phyloP scores from a whole-genome alignment of 1,140 invertebrate genomes.

The Pteromalus puparum region DNA sequence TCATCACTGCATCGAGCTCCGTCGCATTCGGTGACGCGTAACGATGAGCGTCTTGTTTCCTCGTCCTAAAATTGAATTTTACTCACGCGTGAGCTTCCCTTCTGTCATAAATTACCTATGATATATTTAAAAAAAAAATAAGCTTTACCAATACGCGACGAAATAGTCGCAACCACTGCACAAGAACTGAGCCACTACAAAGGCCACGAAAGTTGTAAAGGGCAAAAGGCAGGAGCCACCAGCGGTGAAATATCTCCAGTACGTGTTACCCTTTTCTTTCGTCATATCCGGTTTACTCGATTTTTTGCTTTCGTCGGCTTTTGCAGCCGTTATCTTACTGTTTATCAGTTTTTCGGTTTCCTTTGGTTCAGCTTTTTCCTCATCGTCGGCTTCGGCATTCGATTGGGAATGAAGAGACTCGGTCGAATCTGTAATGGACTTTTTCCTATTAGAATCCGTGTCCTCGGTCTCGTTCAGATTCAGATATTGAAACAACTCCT shows the following conservation, averaged over 20 bases:
- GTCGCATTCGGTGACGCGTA: not conserved
- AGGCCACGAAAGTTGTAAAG: conserved; percentile 69
- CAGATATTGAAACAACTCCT: conserved; percentile 12
- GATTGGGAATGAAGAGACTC: not conserved
- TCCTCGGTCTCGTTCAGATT: not conserved
- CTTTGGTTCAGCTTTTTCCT: not conserved
- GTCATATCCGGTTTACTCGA: not conserved
- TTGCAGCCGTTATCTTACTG: not conserved
- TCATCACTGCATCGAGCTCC: not conserved
- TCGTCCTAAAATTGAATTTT: conserved; percentile 17
- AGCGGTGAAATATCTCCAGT: conserved; percentile 41
- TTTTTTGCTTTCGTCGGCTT: not conserved
- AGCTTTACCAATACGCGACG: conserved; percentile 78
- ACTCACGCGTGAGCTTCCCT: too few relatives aligned
- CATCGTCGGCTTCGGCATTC: not conserved
- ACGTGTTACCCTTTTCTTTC: not conserved
- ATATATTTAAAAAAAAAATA: not conserved
- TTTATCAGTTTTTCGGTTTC: conserved; percentile 30
- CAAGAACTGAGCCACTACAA: conserved; percentile 75
- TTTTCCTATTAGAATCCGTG: not conserved
- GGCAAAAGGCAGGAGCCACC: conserved; percentile 58
- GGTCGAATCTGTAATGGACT: not conserved
- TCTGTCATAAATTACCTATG: not conserved
- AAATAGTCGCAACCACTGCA: conserved; percentile 82
- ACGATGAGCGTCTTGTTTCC: not conserved